Percentiles rank a stretch among this genome's conserved stretches.
phyloP scores from a whole-genome alignment of 1,140 invertebrate genomes.

The Cryptotermes secundus region DNA sequence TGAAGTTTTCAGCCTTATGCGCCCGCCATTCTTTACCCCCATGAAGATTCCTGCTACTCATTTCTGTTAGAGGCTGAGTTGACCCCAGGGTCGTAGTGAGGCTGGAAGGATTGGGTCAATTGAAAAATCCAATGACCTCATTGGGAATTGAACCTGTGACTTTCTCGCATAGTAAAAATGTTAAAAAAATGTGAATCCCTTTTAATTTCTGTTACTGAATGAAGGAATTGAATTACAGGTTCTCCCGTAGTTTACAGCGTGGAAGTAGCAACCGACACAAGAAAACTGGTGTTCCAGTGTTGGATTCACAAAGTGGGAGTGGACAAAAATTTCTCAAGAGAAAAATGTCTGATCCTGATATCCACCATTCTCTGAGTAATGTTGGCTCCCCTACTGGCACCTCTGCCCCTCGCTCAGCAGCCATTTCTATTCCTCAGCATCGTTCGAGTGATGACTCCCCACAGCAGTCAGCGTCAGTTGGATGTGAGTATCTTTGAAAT shows the following conservation, averaged over 20 bases:
- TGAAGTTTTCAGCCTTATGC: too few species aligned
- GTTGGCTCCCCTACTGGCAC: conserved; percentile 54
- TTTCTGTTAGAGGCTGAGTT: too few species aligned
- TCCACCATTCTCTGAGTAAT: conserved; percentile 58
- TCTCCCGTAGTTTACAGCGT: conserved; percentile 55
- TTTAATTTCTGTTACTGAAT: background rate
- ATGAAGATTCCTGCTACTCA: too few species aligned
- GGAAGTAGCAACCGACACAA: conserved; percentile 58
- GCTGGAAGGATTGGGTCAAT: too few species aligned
- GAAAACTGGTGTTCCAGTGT: conserved; percentile 66
- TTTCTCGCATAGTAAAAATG: too few species aligned
- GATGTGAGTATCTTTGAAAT: background rate
- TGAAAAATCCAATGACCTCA: too few species aligned
- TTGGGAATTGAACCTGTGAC: too few species aligned
- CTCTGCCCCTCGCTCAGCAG: conserved; percentile 44
- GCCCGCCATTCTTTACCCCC: too few species aligned
- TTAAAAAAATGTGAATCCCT: background rate
- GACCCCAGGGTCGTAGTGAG: too few species aligned
- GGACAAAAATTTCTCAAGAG: conserved; percentile 55
- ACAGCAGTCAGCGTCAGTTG: conserved; percentile 23
- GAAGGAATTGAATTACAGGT: conserved; percentile 43
- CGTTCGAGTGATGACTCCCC: conserved; percentile 38
- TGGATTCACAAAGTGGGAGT: conserved; percentile 40
- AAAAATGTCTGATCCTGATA: conserved; percentile 81
- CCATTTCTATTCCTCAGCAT: conserved; percentile 45